Conservation (phyloP, 2,888 invertebrate species). For the Brenthis hecate region DNA sequence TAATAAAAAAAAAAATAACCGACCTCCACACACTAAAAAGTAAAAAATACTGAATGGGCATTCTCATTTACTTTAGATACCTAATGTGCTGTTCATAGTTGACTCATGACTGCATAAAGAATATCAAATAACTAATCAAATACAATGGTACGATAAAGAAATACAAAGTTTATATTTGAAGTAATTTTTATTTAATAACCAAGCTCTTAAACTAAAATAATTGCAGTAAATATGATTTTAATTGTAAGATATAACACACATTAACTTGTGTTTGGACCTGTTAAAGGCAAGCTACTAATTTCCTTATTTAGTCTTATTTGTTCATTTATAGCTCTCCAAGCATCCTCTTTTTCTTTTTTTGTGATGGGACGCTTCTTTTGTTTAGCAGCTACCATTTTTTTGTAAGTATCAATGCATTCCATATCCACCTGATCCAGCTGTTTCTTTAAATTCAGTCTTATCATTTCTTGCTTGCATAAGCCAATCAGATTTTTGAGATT, state of each 20-base stretch:
- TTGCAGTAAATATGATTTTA: conserved; percentile 2
- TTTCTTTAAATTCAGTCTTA: conserved; percentile 88
- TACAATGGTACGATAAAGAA: not conserved
- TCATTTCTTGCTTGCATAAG: conserved; percentile 90
- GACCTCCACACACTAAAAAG: too few species aligned
- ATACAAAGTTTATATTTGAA: conserved; percentile 5
- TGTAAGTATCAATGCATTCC: conserved; percentile 92
- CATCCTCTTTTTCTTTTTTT: conserved; percentile 91
- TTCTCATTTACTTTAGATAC: too few species aligned
- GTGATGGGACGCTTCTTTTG: conserved; percentile 91
- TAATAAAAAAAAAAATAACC: too few species aligned
- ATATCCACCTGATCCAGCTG: conserved; percentile 88
- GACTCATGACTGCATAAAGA: too few species aligned
- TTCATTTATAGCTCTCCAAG: conserved; percentile 87
- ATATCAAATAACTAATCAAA: too few species aligned
- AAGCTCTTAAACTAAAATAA: conserved; percentile 15
- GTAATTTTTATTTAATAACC: conserved; percentile 17
- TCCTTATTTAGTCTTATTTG: conserved; percentile 82
- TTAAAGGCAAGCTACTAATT: conserved; percentile 74
- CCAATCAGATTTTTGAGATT: conserved; percentile 87
- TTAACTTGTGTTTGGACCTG: conserved; percentile 76
- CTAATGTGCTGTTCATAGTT: too few species aligned
- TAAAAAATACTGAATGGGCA: too few species aligned
- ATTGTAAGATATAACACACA: conserved; percentile 19
- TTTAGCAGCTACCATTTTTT: conserved; percentile 89